Conservation (phyloP, 2,797 vertebrate genomes). For the Chiroxiphia lanceolata region DNA sequence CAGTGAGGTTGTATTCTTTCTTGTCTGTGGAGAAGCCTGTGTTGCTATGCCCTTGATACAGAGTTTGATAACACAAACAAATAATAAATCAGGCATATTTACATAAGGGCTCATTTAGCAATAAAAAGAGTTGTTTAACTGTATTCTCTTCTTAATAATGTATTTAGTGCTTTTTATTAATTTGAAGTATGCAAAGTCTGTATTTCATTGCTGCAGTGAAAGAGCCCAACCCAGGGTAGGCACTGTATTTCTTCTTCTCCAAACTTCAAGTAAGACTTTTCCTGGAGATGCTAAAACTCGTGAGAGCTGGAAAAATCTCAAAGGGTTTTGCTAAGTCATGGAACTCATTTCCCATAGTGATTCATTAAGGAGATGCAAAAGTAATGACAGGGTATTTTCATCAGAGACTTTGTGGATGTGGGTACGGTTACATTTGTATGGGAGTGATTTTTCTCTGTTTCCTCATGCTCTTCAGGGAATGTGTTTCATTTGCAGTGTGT, state of each 20-base stretch:
- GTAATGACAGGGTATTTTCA: not conserved
- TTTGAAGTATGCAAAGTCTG: not conserved
- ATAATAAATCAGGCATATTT: not conserved
- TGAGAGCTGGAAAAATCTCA: not conserved
- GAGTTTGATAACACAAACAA: not conserved
- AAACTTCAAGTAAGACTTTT: not conserved
- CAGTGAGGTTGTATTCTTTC: not conserved
- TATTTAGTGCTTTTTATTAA: constrained; percentile 14
- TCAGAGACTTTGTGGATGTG: not conserved
- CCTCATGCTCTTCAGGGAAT: not conserved
- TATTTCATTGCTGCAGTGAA: not conserved
- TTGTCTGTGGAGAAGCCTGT: not conserved
- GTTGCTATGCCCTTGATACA: not conserved
- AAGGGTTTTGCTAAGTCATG: not conserved
- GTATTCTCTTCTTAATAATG: constrained; percentile 12
- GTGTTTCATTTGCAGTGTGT: not conserved
- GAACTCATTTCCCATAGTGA: not conserved
- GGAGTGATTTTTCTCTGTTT: not conserved
- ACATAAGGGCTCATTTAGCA: constrained; percentile 7
- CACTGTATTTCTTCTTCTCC: not conserved
- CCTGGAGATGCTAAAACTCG: not conserved
- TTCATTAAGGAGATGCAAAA: not conserved
- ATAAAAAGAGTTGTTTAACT: not conserved
- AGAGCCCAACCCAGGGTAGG: not conserved
- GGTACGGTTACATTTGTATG: not conserved